Evolutionary conservation across 2,797 vertebrate species (phyloP), one percentile per base, ranked within the genome.

Genomic region (Mallotus villosus): DNA sequence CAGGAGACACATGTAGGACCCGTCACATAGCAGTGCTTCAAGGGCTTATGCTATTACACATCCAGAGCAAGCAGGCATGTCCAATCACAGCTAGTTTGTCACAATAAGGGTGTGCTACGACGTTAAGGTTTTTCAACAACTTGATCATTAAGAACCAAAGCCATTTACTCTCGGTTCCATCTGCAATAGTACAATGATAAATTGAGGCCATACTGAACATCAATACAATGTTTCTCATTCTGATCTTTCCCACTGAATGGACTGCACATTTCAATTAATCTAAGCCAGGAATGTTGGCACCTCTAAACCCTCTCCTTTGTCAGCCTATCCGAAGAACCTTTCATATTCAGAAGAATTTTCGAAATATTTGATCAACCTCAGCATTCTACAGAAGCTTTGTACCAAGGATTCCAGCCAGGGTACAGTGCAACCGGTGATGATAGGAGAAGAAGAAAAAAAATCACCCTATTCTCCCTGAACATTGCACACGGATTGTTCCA

Each of bases 1-100:
- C 51, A 55, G 41, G 22, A 66, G 22, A 65, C 63, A 65, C 11
- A 12, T 49, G 34, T 34, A 63, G 32, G 62, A 41, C 62, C 32
- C 41, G 29, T 63, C 9, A 21, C 19, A 21, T 37, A 11, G n/a
- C 32, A 63, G 19, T 60, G 21, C 58, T 22, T 24, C 21, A 24
- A 60, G 58, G 22, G 22, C 24, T 60, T 14, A 4, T 22, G 22
- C 24, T 22, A 60, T 9, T 60, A 12, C 21, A 60, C 19, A 21
- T 24, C 57, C 2, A 62, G 17, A 62, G 12, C 14, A 21, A 19
- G 32, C 61, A 63, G 4, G 32, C n/a, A 34, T n/a, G 32, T 11
- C 19, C 2, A 29, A 14, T 34, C 27, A 17, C 27, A 19, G 27
- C 17, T 63, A 3, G 27, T 17, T 32, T 19, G 25, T 17, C 19